phyloP scores from a whole-genome alignment of 2,888 invertebrate genomes.

The Lasiommata megera region DNA sequence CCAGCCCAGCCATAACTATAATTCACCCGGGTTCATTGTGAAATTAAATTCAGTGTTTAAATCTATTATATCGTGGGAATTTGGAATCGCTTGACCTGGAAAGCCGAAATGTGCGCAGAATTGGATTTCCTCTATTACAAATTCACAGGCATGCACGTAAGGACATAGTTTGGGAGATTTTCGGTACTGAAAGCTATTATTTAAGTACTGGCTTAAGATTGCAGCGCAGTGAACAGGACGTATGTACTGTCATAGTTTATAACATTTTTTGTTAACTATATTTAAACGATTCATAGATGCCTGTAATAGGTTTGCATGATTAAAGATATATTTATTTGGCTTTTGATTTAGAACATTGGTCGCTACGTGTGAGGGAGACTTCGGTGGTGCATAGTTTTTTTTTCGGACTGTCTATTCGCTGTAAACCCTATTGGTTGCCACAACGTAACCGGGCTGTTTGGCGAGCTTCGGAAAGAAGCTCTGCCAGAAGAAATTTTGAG shows the following conservation, averaged over 20 bases:
- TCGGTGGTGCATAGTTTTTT: no score
- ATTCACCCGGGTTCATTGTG: constrained; percentile 14
- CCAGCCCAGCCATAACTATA: constrained; percentile 1
- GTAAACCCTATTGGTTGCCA: no score
- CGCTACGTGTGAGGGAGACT: no score
- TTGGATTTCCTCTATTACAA: constrained; percentile 29
- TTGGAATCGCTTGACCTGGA: constrained; percentile 25
- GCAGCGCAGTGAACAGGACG: neutral
- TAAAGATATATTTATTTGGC: no score
- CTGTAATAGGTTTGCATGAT: no score
- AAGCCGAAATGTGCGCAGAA: constrained; percentile 27
- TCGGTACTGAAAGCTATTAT: constrained; percentile 9
- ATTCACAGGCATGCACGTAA: constrained; percentile 22
- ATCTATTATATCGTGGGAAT: constrained; percentile 24
- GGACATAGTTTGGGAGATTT: constrained; percentile 20
- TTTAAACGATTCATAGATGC: no score
- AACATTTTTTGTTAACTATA: no score
- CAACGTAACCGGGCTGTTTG: no score
- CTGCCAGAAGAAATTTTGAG: no score
- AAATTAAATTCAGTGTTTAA: constrained; percentile 17
- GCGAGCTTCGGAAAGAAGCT: no score
- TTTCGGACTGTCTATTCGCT: no score
- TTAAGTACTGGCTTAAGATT: constrained; percentile 16
- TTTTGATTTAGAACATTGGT: no score
- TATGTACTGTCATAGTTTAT: neutral